A percentile compares a stretch with the other conserved stretches of the same genome.
These are phyloP conservation scores for Gila orcuttii DNA, from an alignment of 2,113 vertebrate species.

Conservation along the genomic window DNA sequence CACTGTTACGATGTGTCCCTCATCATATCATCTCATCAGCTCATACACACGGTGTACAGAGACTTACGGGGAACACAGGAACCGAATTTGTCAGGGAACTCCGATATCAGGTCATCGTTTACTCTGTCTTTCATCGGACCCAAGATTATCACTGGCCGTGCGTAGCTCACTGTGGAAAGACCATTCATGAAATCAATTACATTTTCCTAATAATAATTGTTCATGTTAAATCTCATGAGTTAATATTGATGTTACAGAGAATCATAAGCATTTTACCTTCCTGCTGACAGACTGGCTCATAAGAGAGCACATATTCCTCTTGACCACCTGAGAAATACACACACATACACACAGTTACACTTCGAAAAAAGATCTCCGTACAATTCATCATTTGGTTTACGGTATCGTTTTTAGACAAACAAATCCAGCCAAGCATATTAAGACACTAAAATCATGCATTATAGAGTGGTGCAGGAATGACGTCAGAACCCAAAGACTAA, in stretches of 20 bases:
- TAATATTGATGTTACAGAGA: not conserved
- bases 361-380: not conserved
- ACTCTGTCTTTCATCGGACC: conserved; percentile 98
- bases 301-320: conserved; percentile 95
- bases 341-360: not conserved
- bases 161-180: conserved; percentile 84
- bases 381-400: not conserved
- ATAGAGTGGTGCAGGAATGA: no score
- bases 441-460: not conserved
- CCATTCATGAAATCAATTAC: not conserved
- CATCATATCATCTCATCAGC: not conserved
- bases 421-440: not conserved
- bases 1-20: not conserved
- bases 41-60: not conserved
- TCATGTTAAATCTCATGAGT: not conserved
- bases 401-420: not conserved
- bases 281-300: conserved; percentile 93
- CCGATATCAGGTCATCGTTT: conserved; percentile 97
- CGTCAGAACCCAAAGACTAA: no score
- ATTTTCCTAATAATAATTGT: not conserved
- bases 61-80: conserved; percentile 97
- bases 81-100: conserved; percentile 98
- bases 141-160: conserved; percentile 94
- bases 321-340: conserved; percentile 83
- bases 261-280: conserved; percentile 83